Evolutionary conservation across 2,797 vertebrate genomes (phyloP), one percentile per base, ranked within the genome.

Genomic region (Rhyacichthys aspro): DNA sequence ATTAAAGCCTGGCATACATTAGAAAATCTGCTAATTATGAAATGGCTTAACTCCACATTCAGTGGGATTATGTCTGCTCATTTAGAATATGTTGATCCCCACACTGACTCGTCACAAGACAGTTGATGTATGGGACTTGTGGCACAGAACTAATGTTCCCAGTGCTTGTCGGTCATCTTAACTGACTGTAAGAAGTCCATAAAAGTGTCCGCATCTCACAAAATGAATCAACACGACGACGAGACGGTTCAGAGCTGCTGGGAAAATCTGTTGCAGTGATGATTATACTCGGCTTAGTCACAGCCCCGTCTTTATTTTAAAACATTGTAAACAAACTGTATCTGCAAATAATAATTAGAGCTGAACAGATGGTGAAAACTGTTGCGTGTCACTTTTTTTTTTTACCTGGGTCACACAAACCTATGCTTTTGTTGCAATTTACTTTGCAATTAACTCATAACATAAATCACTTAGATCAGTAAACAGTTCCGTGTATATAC

Each of bases 1-100:
- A 91, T 92, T 92, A 89, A 89, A 90, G 87, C 69, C 82, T 83
- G 76, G 87, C 86, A 86, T 91, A 90, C 89, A 90, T 92, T 91
- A 91, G 86, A 88, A 90, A 91, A 87, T 86, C 88, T 81, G 77
- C 88, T 93, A 92, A 93, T 92, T 91, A 91, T 92, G 89, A 90
- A 91, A 91, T 90, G 89, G 89, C 89, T 92, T 91, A 92, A 91
- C 89, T 91, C 84, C 88, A 89, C 86, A 90, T 90, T 90, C 85
- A 87, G 84, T 78, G 76, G 91, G 91, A 91, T 91, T 92, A 91
- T 89, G 89, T 88, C 90, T 90, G 67, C 89, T 88, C 88, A 81
- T 90, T 91, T 87, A 76, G 89, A 90, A 84, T 87, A 86, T 88
- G 90, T 88, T 89, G 86, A 88, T 90, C 90, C 83, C 78, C 76